Evolutionary conservation across 2,888 invertebrate genomes (phyloP).

Genomic region (Autographa pulchrina): DNA sequence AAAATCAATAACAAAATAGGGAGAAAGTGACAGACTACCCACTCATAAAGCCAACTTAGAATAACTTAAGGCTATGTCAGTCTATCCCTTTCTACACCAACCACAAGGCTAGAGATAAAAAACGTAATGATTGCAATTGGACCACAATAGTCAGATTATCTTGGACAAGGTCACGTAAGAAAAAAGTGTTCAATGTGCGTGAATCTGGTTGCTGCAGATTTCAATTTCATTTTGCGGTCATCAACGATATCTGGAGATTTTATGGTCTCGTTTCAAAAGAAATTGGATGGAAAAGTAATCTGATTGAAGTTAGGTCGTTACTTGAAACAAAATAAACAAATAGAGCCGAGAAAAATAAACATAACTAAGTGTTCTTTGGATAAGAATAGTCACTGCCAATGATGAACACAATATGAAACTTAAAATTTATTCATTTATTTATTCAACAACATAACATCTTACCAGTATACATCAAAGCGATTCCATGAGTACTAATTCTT

Average conservation of each 20-base stretch:
- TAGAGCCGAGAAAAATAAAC: neutral
- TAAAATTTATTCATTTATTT: no score
- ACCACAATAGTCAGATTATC: constrained; percentile 49
- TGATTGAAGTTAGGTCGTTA: constrained; percentile 17
- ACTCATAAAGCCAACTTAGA: constrained; percentile 26
- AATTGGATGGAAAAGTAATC: constrained; percentile 13
- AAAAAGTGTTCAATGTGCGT: constrained; percentile 49
- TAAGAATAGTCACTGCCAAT: neutral
- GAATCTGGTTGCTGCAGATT: constrained; percentile 51
- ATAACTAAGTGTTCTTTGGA: neutral
- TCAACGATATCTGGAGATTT: constrained; percentile 19
- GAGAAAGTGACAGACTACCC: constrained; percentile 22
- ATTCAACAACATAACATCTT: no score
- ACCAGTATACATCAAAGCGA: no score
- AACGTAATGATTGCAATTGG: constrained; percentile 37
- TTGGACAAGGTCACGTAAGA: constrained; percentile 55
- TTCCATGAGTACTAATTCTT: no score
- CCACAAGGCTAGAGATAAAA: constrained; percentile 45
- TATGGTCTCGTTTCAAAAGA: constrained; percentile 17
- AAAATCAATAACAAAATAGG: neutral
- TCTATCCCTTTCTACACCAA: constrained; percentile 18
- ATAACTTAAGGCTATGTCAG: neutral
- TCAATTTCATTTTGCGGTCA: constrained; percentile 61
- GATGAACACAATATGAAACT: no score
- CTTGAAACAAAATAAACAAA: constrained; percentile 18